phyloP scores from a whole-genome alignment of 2,797 vertebrate genomes.

The Pempheris klunzingeri region DNA sequence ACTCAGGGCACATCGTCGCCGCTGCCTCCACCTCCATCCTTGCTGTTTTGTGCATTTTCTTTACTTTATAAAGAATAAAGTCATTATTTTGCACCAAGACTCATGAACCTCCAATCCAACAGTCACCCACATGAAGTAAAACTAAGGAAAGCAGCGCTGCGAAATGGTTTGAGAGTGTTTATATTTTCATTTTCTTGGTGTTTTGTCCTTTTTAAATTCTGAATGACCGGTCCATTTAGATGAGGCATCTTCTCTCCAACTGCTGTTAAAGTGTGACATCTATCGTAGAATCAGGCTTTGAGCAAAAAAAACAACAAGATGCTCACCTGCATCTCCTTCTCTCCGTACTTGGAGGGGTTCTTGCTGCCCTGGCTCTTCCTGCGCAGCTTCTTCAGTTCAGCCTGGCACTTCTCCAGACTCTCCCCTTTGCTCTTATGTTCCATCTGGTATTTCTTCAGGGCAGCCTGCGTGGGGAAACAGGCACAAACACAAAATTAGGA shows the following conservation, averaged over 20 bases:
- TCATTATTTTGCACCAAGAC: slow-evolving; percentile 56
- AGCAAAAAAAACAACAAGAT: not conserved
- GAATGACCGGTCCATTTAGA: not conserved
- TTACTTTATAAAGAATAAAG: slow-evolving; percentile 64
- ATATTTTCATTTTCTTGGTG: not conserved
- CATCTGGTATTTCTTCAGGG: slow-evolving; percentile 97
- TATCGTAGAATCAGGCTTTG: not conserved
- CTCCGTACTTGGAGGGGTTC: slow-evolving; percentile 97
- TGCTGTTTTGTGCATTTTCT: slow-evolving; percentile 55
- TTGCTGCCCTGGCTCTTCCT: slow-evolving; percentile 99
- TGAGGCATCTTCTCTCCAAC: not conserved
- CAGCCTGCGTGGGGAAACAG: slow-evolving; percentile 86
- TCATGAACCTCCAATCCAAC: slow-evolving; percentile 49
- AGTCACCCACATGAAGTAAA: slow-evolving; percentile 54
- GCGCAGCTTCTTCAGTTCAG: slow-evolving; percentile 96
- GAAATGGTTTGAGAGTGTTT: not conserved
- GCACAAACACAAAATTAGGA: slow-evolving; percentile 43
- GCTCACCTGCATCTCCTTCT: slow-evolving; percentile 98
- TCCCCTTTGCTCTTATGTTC: slow-evolving; percentile 96
- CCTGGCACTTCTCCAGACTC: slow-evolving; percentile 96
- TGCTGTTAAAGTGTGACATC: not conserved
- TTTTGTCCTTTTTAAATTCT: not conserved
- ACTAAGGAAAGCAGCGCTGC: slow-evolving; percentile 15
- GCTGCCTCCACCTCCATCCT: slow-evolving; percentile 66
- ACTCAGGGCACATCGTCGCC: slow-evolving; percentile 66